A percentile compares a stretch with the other conserved stretches of the same genome.
Conservation (phyloP, 2,113 vertebrate genomes). For the Eulacestoma nigropectus region DNA sequence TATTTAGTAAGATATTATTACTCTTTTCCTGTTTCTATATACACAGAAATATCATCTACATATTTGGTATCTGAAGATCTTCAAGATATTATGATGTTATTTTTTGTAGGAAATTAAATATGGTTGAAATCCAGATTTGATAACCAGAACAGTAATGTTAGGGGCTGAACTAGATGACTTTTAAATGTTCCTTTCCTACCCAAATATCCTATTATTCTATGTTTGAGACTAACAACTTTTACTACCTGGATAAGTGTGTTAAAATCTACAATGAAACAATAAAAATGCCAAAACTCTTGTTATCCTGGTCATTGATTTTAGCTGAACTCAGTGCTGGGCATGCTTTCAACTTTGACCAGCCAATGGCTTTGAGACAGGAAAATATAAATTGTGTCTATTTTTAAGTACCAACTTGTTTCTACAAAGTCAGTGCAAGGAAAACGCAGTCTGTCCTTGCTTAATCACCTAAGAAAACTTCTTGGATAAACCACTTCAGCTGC, state of each 20-base stretch:
- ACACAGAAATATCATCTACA: not conserved
- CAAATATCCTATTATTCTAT: not conserved
- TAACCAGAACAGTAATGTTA: not conserved
- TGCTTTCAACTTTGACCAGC: not conserved
- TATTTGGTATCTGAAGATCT: not conserved
- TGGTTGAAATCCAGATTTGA: not conserved
- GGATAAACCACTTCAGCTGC: not conserved
- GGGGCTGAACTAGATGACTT: not conserved
- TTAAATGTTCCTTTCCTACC: not conserved
- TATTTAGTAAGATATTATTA: not conserved
- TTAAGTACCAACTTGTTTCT: not conserved
- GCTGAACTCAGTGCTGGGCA: not conserved
- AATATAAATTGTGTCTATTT: not conserved
- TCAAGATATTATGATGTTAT: rapidly evolving
- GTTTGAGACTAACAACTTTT: not conserved
- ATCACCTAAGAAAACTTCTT: not conserved
- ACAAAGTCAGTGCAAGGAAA: not conserved
- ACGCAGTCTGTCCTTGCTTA: rapidly evolving
- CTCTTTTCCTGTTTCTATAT: not conserved
- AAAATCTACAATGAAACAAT: not conserved
- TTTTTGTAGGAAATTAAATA: not conserved
- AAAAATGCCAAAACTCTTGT: not conserved
- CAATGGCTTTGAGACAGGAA: not conserved
- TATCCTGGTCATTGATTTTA: not conserved
- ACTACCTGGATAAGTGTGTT: not conserved